These are phyloP conservation scores for Steatocranus sp. DNA, from an alignment of 2,797 vertebrate species.

Conservation along the genomic window DNA sequence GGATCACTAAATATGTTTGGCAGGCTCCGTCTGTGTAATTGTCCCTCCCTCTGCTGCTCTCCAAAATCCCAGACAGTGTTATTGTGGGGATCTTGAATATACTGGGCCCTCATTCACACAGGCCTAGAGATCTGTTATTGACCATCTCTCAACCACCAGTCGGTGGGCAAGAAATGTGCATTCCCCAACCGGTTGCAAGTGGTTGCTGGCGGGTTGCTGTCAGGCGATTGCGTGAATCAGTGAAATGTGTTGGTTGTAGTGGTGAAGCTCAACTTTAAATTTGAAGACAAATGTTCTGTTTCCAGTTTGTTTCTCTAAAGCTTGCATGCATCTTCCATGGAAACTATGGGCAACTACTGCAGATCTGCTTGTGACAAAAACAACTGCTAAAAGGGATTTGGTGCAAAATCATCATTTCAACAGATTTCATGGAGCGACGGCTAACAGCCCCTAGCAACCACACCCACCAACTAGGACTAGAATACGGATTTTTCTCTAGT, in stretches of 20 bases:
- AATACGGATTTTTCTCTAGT: background rate
- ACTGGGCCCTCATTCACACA: background rate
- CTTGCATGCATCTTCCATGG: background rate
- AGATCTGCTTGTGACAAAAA: background rate
- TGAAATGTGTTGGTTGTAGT: background rate
- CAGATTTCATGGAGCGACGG: background rate
- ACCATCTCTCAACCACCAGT: background rate
- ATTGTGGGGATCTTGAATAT: conserved; percentile 3
- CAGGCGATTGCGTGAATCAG: background rate
- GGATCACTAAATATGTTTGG: background rate
- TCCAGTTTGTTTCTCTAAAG: background rate
- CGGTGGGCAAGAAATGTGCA: background rate
- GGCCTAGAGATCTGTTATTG: background rate
- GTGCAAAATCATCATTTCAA: background rate
- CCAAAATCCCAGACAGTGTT: background rate
- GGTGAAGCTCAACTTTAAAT: background rate
- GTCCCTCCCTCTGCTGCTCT: background rate
- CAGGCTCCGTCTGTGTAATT: background rate
- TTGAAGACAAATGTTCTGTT: background rate
- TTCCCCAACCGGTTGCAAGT: background rate
- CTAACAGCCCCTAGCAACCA: background rate
- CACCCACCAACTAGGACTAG: background rate
- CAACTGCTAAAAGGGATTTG: background rate
- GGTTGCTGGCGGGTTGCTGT: background rate
- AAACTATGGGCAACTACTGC: background rate